Percentiles rank a stretch among this genome's conserved stretches.
Evolutionary conservation across 2,888 invertebrate genomes (phyloP).

Genomic region (Loripinus fragilis): DNA sequence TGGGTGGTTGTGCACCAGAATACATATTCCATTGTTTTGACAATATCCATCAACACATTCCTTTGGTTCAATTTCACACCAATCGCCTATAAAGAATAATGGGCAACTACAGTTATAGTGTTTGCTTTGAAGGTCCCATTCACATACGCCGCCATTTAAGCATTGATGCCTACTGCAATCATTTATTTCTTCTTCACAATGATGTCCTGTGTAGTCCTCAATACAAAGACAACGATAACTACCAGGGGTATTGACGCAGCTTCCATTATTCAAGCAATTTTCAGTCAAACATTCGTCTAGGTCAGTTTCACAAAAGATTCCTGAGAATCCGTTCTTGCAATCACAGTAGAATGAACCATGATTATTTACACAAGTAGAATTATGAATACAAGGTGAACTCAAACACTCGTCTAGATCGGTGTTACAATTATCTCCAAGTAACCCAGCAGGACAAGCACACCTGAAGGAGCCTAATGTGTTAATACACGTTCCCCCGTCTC

Average conservation of each 20-base stretch:
- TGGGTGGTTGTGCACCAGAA: not conserved
- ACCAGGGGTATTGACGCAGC: slow-evolving; percentile 29
- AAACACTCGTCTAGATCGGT: slow-evolving; percentile 41
- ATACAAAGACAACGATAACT: slow-evolving; percentile 29
- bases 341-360: slow-evolving; percentile 33
- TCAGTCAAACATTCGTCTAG: slow-evolving; percentile 35
- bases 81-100: not conserved
- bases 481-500: slow-evolving; percentile 24
- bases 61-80: not conserved
- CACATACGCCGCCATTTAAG: slow-evolving; percentile 23
- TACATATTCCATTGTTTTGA: slow-evolving; percentile 29
- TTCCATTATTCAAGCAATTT: not conserved
- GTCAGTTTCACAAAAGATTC: slow-evolving; percentile 35
- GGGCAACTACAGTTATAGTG: not conserved
- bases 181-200: slow-evolving; percentile 15
- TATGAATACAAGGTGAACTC: slow-evolving; percentile 10
- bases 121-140: not conserved
- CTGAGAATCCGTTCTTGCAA: slow-evolving; percentile 30
- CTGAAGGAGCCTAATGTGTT: slow-evolving; percentile 33
- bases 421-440: slow-evolving; percentile 24
- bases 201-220: slow-evolving; percentile 4
- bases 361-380: slow-evolving; percentile 11
- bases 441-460: slow-evolving; percentile 30
- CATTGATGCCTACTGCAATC: slow-evolving; percentile 12
- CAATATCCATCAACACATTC: slow-evolving; percentile 16